Evolutionary conservation across 2,113 vertebrate genomes (phyloP).

Genomic region (Gyps fulvus): DNA sequence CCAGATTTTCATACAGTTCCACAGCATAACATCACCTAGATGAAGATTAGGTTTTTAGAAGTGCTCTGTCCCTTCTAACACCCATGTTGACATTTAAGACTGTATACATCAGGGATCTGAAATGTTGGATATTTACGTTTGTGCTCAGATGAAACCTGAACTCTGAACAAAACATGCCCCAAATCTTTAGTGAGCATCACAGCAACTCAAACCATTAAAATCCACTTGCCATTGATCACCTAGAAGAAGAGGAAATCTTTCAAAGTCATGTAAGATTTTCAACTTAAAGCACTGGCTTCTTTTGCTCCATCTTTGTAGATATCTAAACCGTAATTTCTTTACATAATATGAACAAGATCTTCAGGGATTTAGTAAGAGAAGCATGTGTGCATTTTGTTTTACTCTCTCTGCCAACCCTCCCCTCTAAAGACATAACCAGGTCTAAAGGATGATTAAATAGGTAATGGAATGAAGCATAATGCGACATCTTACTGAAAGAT

Average conservation of each 20-base stretch:
- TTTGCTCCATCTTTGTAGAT: background rate
- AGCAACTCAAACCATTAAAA: background rate
- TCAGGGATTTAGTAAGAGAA: background rate
- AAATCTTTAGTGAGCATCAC: background rate
- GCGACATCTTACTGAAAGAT: background rate
- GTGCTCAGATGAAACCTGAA: background rate
- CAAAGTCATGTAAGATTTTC: background rate
- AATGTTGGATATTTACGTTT: background rate
- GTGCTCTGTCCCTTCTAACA: background rate
- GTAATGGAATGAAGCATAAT: background rate
- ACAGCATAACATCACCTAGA: background rate
- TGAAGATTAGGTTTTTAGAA: background rate
- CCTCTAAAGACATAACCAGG: background rate
- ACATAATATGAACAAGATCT: background rate
- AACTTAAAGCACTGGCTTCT: background rate
- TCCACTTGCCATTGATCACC: background rate
- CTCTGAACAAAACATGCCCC: background rate
- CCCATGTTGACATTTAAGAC: background rate
- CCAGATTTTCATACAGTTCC: background rate
- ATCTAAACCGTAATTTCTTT: background rate
- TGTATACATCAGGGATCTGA: background rate
- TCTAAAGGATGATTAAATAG: conserved; percentile 19
- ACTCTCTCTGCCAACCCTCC: background rate
- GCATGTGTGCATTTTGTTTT: background rate
- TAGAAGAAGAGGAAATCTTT: background rate